Conservation (phyloP, 2,888 invertebrate species). For the Gnatocerus cornutus region DNA sequence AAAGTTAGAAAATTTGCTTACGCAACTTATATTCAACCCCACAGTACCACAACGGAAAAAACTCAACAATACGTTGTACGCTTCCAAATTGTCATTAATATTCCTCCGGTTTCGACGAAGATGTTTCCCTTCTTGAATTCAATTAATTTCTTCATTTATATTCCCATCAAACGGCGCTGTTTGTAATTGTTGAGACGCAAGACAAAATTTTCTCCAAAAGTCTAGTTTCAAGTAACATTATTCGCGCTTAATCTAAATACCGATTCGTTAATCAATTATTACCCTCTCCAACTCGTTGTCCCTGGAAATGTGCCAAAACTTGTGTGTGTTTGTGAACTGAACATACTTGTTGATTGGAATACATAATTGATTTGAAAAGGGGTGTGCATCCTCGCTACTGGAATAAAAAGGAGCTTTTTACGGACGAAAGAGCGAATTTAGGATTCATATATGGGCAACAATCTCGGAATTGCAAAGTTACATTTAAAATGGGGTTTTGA, state of each 20-base stretch:
- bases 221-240: no score
- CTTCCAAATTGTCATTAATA: constrained; percentile 2
- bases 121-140: constrained; percentile 5
- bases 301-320: constrained; percentile 31
- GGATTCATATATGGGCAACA: constrained; percentile 32
- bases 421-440: constrained; percentile 22
- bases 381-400: constrained; percentile 10
- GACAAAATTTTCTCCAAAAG: no score
- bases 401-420: constrained; percentile 30
- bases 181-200: not conserved
- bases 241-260: not conserved
- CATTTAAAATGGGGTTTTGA: constrained; percentile 1
- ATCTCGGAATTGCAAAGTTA: constrained; percentile 16
- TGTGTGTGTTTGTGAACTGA: constrained; percentile 33
- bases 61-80: not conserved
- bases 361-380: constrained; percentile 40
- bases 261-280: constrained; percentile 18
- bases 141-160: constrained; percentile 15
- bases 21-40: not conserved
- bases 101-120: not conserved
- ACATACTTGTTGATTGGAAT: constrained; percentile 46
- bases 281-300: not conserved
- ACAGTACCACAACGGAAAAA: not conserved
- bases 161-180: not conserved
- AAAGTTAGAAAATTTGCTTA: constrained; percentile 4